Base-by-base conservation (phyloP, 1,140 invertebrate genomes). In the Drosophila ogumai region DNA sequence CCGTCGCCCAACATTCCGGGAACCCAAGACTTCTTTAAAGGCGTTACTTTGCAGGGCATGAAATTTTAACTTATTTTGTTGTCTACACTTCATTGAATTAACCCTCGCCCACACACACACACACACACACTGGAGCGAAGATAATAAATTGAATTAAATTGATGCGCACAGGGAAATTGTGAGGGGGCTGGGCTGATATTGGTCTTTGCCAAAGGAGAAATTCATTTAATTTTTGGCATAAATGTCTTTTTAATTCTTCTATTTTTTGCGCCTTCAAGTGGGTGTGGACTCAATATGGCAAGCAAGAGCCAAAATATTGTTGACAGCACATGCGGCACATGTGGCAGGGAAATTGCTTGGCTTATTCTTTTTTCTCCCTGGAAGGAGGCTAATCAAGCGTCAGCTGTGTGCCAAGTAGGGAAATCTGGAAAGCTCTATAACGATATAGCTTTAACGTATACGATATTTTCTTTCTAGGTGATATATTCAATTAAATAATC, bases 61-160 rank as follows among this genome's bases (percentile, higher is more conserved):
- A 80, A 88, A 69, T 81, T 74, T 34, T 72, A 84, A 81, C 76
- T 71, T 88, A 88, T 84, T 84, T 88, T 68, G 81, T 85, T 90
- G 81, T 80, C 67, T 81, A 78, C 81, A 78, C 77, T 90, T 84
- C 59, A 88, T 88, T 90, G 84, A 88, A 90, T 88, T 88, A 90
- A 77, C 77, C 36, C 34, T 46, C 19, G 44, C 25, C 25, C 25
- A 28, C 25, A 22, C 22, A 22, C 6, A 22, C 12, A 46, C 41
- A 59, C 31, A 46, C 28, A 31, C 19, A 56, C 22, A 43, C 10
- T 47, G 8, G 32, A 76, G 38, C 57, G 44, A 19, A 44, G 50
- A 38, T 77, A 88, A 90, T 88, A 90, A 90, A 88, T 88, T 85
- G 74, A 88, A 88, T 88, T 88, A 88, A 88, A 90, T 79, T 75